These are phyloP conservation scores for Trichosurus vulpecula DNA, from an alignment of 2,797 vertebrate species.

Conservation along the genomic window DNA sequence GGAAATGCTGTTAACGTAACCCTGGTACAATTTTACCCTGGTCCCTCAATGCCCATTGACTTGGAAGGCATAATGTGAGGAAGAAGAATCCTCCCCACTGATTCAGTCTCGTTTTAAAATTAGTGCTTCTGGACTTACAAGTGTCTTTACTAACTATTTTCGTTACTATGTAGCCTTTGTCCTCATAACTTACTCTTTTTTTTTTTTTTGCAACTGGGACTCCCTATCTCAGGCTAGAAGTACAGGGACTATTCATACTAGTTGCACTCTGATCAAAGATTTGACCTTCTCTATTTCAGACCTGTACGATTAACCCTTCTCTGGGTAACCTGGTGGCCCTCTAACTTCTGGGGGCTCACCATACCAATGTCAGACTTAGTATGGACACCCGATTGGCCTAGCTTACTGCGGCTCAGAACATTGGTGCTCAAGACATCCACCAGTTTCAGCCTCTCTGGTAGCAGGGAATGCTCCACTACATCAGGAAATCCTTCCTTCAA, in stretches of 20 bases:
- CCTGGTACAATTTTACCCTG: neutral
- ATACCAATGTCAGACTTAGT: neutral
- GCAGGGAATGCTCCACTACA: neutral
- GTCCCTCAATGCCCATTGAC: neutral
- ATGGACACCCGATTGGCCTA: neutral
- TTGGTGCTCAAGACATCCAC: neutral
- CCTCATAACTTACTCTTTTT: neutral
- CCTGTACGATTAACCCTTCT: neutral
- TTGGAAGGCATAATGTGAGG: neutral
- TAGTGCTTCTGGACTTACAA: neutral
- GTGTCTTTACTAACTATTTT: slow-evolving; percentile 39
- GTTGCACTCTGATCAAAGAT: neutral
- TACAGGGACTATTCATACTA: neutral
- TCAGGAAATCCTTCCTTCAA: neutral
- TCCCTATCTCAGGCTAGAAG: neutral
- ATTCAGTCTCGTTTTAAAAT: slow-evolving; percentile 18
- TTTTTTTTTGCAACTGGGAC: neutral
- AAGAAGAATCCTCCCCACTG: neutral
- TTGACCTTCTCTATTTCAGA: neutral
- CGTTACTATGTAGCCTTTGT: slow-evolving; percentile 15
- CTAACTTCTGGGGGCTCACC: neutral
- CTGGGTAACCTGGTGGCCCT: neutral
- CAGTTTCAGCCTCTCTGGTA: neutral
- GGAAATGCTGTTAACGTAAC: fast-evolving
- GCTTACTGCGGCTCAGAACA: neutral